Evolutionary conservation across 1,140 invertebrate species (phyloP).

Genomic region (Drosophila lacteicornis): DNA sequence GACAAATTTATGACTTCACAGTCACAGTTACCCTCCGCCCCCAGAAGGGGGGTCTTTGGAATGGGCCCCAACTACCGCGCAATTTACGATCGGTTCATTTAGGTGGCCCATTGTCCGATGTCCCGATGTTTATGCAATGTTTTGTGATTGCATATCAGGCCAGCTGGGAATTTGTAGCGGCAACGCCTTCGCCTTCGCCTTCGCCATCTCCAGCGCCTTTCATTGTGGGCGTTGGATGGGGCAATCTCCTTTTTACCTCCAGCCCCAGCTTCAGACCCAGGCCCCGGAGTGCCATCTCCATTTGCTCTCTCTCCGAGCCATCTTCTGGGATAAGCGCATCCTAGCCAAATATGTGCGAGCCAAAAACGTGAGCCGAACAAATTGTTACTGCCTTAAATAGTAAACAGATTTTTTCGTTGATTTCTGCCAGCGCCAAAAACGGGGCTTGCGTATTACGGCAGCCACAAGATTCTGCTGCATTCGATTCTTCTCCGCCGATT

Average conservation of each 20-base stretch:
- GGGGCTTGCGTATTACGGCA: constrained; percentile 57
- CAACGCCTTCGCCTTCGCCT: constrained; percentile 36
- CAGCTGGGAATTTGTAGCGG: constrained; percentile 72
- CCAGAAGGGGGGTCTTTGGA: constrained; percentile 41
- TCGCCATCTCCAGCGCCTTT: constrained; percentile 43
- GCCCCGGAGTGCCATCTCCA: constrained; percentile 7
- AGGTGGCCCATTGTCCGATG: constrained; percentile 75
- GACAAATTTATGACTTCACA: constrained; percentile 74
- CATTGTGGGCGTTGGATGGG: constrained; percentile 53
- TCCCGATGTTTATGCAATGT: constrained; percentile 73
- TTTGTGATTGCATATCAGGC: constrained; percentile 74
- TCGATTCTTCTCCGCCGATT: constrained; percentile 47
- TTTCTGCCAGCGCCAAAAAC: constrained; percentile 35
- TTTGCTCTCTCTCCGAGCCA: background rate
- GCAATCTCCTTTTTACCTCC: background rate
- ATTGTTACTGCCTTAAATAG: constrained; percentile 71
- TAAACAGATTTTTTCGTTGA: constrained; percentile 51
- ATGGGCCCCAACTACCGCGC: constrained; percentile 60
- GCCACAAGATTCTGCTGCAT: constrained; percentile 10
- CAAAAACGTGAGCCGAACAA: constrained; percentile 68
- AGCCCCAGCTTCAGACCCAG: too few relatives aligned
- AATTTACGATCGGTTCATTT: constrained; percentile 78
- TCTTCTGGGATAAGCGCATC: constrained; percentile 28
- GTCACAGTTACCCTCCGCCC: constrained; percentile 51
- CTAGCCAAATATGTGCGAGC: constrained; percentile 58